Evolutionary conservation across 2,113 vertebrate species (phyloP), one percentile per base, ranked within the genome.

Genomic region (Coregonus clupeaformis): DNA sequence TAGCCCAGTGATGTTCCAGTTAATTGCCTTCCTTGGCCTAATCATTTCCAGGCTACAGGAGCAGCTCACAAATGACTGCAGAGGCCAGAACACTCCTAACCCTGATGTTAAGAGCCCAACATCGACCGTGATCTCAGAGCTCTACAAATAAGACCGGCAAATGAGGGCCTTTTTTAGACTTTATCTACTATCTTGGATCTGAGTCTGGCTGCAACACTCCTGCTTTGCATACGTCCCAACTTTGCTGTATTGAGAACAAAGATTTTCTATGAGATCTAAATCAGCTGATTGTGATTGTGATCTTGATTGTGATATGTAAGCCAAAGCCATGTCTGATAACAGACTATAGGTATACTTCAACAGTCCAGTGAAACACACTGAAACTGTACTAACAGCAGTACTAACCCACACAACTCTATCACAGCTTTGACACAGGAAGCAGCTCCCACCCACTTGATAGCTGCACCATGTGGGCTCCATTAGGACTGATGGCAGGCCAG

Each of bases 1-100:
- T 91, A 93, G 92, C 84, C 80, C 75, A 4, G 85, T 75, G 80
- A 88, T 90, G 87, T 84, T 87, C 81, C 57, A 81, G 84, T 86
- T 94, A 92, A 92, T 93, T 91, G 90, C 81, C 88, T 89, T 88
- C 81, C 79, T 76, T 89, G 90, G 89, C 80, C 85, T 92, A 93
- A 93, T 92, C 89, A 92, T 92, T 92, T 90, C 90, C 92, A 92
- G 90, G 78, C 88, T 87, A 79, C 74, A 83, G 81, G 16, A 52
- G 14, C 14, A 87, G 89, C 86, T 42, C 36, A 12, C 89, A 83
- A 78, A 80, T 76, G 78, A 89, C 82, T 78, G 80, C 77, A 86
- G 78, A 87, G 90, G 86, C 84, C 84, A 89, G 13, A 90, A 86
- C 86, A 78, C 86, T 87, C 36, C 36, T 42, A 42, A 3, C 36